Evolutionary conservation across 2,888 invertebrate genomes (phyloP).

Genomic region (Strigamia crassipes): DNA sequence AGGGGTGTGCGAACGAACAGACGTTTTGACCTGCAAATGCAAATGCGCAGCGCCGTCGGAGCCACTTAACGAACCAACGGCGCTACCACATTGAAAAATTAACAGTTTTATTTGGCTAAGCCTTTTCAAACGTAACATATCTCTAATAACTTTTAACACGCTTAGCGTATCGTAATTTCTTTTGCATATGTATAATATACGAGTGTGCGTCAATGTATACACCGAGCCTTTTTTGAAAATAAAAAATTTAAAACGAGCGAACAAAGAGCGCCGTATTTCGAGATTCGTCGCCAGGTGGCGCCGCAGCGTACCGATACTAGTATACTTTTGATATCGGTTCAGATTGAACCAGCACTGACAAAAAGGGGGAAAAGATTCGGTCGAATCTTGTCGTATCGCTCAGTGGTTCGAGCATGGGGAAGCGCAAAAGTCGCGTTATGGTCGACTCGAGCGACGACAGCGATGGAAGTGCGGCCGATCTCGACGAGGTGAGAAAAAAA

Average conservation of each 20-base stretch:
- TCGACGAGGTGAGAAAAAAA: slow-evolving; percentile 75
- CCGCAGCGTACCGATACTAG: no score
- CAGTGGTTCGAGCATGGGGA: slow-evolving; percentile 56
- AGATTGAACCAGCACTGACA: neutral
- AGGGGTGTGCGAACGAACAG: neutral
- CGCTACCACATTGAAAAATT: neutral
- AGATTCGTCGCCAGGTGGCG: no score
- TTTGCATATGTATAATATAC: no score
- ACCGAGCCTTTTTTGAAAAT: no score
- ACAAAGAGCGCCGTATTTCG: no score
- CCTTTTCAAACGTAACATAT: neutral
- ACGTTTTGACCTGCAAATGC: neutral
- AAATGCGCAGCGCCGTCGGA: neutral
- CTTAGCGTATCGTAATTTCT: no score
- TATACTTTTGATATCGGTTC: no score
- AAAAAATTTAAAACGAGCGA: no score
- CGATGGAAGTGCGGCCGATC: slow-evolving; percentile 69
- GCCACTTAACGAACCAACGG: neutral
- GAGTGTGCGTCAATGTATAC: no score
- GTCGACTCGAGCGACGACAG: slow-evolving; percentile 71
- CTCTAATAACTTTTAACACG: neutral
- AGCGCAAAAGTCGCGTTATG: slow-evolving; percentile 79
- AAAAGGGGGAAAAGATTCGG: neutral
- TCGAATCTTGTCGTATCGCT: neutral
- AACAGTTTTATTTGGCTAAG: neutral